These are phyloP conservation scores for Rambutsinella grinnellia DNA, from an alignment of 2,888 invertebrate species.

Conservation along the genomic window DNA sequence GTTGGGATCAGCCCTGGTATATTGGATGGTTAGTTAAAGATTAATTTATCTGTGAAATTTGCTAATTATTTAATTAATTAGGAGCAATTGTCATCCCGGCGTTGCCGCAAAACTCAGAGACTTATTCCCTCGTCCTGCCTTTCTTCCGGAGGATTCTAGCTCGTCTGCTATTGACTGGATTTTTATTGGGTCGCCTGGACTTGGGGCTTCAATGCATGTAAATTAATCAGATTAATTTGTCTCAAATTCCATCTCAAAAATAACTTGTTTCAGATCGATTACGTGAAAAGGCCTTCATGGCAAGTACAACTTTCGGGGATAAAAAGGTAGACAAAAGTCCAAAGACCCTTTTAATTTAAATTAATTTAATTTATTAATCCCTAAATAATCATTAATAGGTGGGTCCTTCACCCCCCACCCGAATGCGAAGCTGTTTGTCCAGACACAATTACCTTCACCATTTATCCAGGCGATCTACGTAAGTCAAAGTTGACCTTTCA, in stretches of 20 bases:
- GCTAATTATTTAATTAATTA: conserved; percentile 68
- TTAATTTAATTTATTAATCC: neutral
- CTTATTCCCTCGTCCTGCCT: conserved; percentile 85
- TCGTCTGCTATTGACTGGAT: conserved; percentile 90
- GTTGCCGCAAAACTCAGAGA: conserved; percentile 80
- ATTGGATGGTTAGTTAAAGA: conserved; percentile 82
- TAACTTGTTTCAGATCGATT: conserved; percentile 82
- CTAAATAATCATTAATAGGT: conserved; percentile 68
- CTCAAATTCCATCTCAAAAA: too few species aligned
- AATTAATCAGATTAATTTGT: too few species aligned
- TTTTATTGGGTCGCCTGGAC: conserved; percentile 87
- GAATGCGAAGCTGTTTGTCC: conserved; percentile 86
- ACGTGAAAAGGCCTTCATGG: conserved; percentile 92
- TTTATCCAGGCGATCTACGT: conserved; percentile 89
- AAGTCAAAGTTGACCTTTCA: too few species aligned
- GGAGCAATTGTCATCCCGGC: conserved; percentile 90
- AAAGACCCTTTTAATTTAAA: neutral
- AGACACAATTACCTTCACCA: conserved; percentile 78
- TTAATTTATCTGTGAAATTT: too few species aligned
- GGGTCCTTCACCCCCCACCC: conserved; percentile 86
- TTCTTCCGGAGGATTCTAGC: conserved; percentile 90
- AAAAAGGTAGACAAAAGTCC: conserved; percentile 75
- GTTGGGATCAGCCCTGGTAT: conserved; percentile 82
- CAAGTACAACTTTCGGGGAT: conserved; percentile 90
- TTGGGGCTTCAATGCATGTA: conserved; percentile 92